A percentile compares a stretch with the other conserved stretches of the same genome.
Conservation (phyloP, 2,888 invertebrate genomes). For the Ischnus inquisitorius region DNA sequence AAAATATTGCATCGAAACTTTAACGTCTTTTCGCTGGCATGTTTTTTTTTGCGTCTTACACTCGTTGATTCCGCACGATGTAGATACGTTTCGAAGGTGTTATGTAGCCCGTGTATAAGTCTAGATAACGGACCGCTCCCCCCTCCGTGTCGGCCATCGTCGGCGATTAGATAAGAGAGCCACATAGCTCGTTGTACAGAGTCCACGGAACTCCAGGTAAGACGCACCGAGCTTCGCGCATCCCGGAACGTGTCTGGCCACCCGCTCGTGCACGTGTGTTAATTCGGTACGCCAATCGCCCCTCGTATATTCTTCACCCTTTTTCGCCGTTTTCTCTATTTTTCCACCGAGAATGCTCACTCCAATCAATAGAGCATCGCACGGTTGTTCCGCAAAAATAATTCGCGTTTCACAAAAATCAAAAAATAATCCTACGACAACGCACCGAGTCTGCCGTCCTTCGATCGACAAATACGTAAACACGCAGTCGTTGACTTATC, state of each 20-base stretch:
- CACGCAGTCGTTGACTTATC: constrained; percentile 3
- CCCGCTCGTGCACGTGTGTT: constrained; percentile 59
- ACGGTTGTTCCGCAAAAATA: constrained; percentile 43
- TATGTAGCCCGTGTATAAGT: constrained; percentile 63
- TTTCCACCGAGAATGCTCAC: constrained; percentile 7
- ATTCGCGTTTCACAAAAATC: constrained; percentile 27
- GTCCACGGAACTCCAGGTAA: constrained; percentile 31
- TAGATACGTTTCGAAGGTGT: constrained; percentile 61
- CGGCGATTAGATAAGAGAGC: constrained; percentile 70
- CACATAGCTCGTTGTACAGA: constrained; percentile 21
- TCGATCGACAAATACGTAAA: constrained; percentile 5
- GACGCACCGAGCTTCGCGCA: constrained; percentile 44
- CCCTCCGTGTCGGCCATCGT: constrained; percentile 53
- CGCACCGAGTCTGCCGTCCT: neutral
- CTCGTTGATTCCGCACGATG: constrained; percentile 42
- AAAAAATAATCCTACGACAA: neutral
- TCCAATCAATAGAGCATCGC: constrained; percentile 35
- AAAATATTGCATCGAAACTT: neutral
- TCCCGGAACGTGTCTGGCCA: constrained; percentile 44
- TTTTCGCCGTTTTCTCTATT: constrained; percentile 17
- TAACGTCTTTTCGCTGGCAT: neutral
- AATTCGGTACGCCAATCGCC: constrained; percentile 41
- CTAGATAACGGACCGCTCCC: constrained; percentile 57
- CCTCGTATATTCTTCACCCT: neutral
- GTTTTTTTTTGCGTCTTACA: constrained; percentile 45